A percentile compares a stretch with the other conserved stretches of the same genome.
These are phyloP conservation scores for Scolopax rusticola DNA, from an alignment of 2,797 vertebrate species.

Conservation along the genomic window DNA sequence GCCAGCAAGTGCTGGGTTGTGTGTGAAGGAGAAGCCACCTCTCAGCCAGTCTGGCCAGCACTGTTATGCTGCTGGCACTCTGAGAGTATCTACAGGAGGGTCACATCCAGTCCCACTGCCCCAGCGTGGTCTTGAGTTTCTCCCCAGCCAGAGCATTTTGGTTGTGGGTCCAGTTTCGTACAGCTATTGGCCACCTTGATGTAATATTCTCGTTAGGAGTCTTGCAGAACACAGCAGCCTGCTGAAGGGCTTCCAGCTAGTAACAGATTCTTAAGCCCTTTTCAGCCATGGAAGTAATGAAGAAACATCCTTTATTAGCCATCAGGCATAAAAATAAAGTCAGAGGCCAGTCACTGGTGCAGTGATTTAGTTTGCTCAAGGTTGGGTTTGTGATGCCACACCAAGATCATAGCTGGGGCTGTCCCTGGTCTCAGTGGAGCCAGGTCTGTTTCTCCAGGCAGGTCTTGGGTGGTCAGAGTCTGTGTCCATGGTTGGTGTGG, in stretches of 20 bases:
- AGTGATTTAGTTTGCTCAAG: neutral
- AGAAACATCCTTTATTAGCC: neutral
- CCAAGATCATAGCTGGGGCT: neutral
- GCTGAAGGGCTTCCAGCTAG: neutral
- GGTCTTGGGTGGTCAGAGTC: neutral
- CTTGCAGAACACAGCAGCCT: neutral
- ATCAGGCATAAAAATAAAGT: neutral
- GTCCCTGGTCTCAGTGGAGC: neutral
- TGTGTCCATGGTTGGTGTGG: accelerated
- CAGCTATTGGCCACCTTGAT: neutral
- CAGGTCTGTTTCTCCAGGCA: accelerated
- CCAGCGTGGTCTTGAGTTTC: neutral
- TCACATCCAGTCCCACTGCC: neutral
- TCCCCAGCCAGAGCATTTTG: neutral
- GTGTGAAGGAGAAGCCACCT: neutral
- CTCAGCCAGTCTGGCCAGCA: neutral
- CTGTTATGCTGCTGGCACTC: neutral
- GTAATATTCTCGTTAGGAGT: neutral
- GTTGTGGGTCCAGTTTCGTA: neutral
- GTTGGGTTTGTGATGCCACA: accelerated
- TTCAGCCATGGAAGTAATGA: neutral
- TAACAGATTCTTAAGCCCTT: neutral
- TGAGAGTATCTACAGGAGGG: neutral
- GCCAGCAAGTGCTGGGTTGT: neutral
- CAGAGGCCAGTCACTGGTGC: neutral